Percentiles rank a stretch among this genome's conserved stretches.
Evolutionary conservation across 2,797 vertebrate species (phyloP).

Genomic region (Apogon talboti): DNA sequence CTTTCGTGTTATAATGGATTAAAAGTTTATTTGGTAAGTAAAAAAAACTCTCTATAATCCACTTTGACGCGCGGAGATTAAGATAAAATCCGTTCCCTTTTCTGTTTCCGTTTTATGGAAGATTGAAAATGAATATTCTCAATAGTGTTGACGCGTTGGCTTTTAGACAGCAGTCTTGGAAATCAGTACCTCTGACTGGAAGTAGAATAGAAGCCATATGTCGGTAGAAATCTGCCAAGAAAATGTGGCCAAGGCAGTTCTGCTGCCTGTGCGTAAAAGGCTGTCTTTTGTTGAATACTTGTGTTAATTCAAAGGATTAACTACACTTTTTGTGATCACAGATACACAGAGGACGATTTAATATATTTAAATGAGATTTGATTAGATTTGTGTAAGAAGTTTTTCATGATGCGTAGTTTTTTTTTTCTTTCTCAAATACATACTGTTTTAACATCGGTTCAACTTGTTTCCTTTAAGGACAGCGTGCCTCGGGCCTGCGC

Average conservation of each 20-base stretch:
- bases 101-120: not conserved
- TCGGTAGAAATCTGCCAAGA: not conserved
- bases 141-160: no score
- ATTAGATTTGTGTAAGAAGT: not conserved
- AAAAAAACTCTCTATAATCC: fast-evolving
- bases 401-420: no score
- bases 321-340: not conserved
- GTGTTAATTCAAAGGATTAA: not conserved
- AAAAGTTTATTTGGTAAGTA: conserved; percentile 58
- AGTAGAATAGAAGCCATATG: fast-evolving
- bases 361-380: not conserved
- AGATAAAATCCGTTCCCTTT: not conserved
- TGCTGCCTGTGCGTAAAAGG: conserved; percentile 42
- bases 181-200: not conserved
- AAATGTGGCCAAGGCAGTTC: conserved; percentile 1
- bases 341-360: not conserved
- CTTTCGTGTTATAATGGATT: conserved; percentile 42
- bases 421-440: not conserved
- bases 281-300: not conserved
- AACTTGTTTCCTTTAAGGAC: conserved; percentile 22
- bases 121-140: not conserved
- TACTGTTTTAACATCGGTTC: conserved; percentile 21
- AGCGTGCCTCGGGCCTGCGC: conserved; percentile 24
- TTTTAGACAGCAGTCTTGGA: not conserved
- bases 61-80: not conserved